Evolutionary conservation across 2,797 vertebrate genomes (phyloP).

Genomic region (Microctenopoma steveboyesi): DNA sequence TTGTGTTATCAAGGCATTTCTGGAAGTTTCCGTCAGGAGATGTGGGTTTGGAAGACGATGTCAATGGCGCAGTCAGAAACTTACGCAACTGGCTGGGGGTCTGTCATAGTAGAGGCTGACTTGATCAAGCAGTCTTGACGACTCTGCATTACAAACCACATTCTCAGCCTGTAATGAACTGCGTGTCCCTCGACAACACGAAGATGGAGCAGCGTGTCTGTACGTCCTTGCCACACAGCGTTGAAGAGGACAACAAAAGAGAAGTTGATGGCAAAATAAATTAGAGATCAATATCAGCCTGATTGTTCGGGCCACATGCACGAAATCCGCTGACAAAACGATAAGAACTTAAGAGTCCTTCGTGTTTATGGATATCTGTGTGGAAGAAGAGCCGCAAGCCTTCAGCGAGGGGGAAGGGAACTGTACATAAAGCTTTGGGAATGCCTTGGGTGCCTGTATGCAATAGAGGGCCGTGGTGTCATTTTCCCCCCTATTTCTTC

Average conservation of each 20-base stretch:
- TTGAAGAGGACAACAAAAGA: constrained; percentile 34
- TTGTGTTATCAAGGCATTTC: constrained; percentile 56
- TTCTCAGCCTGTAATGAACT: constrained; percentile 51
- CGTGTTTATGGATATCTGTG: constrained; percentile 14
- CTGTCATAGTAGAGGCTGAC: constrained; percentile 43
- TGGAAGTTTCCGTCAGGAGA: constrained; percentile 59
- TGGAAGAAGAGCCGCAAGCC: constrained; percentile 8
- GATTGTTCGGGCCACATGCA: neutral
- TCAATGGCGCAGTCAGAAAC: constrained; percentile 29
- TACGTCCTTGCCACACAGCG: constrained; percentile 37
- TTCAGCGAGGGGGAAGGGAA: constrained; percentile 32
- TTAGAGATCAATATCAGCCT: constrained; percentile 55
- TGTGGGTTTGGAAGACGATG: constrained; percentile 40
- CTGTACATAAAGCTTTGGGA: constrained; percentile 72
- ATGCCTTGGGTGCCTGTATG: constrained; percentile 73
- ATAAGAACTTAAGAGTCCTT: constrained; percentile 42
- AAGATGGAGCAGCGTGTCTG: constrained; percentile 55
- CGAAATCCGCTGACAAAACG: constrained; percentile 31
- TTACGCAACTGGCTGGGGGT: constrained; percentile 36
- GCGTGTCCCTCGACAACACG: constrained; percentile 38
- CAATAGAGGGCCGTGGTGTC: constrained; percentile 51
- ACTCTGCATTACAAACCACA: constrained; percentile 41
- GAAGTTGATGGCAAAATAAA: constrained; percentile 53
- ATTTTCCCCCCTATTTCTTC: constrained; percentile 41
- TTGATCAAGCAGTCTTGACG: constrained; percentile 40